Conservation (phyloP, 2,797 vertebrate genomes). For the Craterocephalus amniculus region DNA sequence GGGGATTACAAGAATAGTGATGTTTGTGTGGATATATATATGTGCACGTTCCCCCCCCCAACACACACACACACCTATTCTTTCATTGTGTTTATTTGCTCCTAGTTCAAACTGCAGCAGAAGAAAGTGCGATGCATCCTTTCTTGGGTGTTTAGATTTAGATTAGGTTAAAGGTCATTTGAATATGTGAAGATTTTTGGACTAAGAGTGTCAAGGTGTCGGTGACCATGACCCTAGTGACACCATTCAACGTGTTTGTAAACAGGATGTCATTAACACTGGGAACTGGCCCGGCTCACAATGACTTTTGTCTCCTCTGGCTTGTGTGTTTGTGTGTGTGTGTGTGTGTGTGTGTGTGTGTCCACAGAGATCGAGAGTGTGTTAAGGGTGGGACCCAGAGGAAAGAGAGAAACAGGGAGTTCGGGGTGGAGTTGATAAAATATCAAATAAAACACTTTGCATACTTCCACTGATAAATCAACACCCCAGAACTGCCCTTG, state of each 20-base stretch:
- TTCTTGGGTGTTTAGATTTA: conserved; percentile 9
- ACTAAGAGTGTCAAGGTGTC: conserved; percentile 72
- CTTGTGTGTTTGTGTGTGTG: conserved; percentile 31
- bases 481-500: conserved; percentile 51
- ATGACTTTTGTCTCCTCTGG: conserved; percentile 71
- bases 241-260: conserved; percentile 92
- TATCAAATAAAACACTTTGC: conserved; percentile 66
- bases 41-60: neutral
- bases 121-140: conserved; percentile 19
- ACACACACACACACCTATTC: conserved; percentile 19
- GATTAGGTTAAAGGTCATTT: conserved; percentile 75
- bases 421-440: conserved; percentile 50
- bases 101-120: conserved; percentile 10
- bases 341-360: conserved; percentile 26
- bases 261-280: conserved; percentile 99
- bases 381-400: neutral
- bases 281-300: conserved; percentile 86
- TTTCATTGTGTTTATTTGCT: conserved; percentile 22
- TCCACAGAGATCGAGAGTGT: conserved; percentile 3
- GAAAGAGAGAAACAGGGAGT: neutral
- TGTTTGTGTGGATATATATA: conserved; percentile 26
- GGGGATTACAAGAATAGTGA: conserved; percentile 62
- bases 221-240: conserved; percentile 91
- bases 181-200: conserved; percentile 75
- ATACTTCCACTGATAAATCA: conserved; percentile 69